Evolutionary conservation across 2,113 vertebrate genomes (phyloP), one percentile per base, ranked within the genome.

Genomic region (Benitochromis conjunctus): DNA sequence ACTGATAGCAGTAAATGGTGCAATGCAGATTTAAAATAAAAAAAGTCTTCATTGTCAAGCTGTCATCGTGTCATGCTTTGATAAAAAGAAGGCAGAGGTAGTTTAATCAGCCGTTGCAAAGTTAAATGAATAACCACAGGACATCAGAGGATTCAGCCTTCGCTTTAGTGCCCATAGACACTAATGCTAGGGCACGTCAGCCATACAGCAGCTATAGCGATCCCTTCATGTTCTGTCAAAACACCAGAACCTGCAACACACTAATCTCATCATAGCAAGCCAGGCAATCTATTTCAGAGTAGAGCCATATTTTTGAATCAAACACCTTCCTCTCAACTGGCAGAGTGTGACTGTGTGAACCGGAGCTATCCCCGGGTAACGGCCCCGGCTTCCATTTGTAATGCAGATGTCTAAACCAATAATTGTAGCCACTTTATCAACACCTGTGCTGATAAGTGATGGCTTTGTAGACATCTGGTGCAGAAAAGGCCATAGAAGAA

Each of bases 81-180:
- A 82, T 92, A 82, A 91, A 90, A 88, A 57, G 55, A 85, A 58
- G 19, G 41, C 56, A 88, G 69, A 88, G 90, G 86, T 85, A 80
- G 84, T 92, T 94, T 92, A 94, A 94, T 94, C 91, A 93, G 79
- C 92, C 64, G 26, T 89, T 89, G 74, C 90, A 57, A 84, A 90
- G 83, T 90, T 92, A 89, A 94, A 92, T 92, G 86, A 93, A 93
- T 93, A 93, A 78, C 91, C 79, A 55, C 85, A 89, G 86, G 91
- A 90, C 90, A 89, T 87, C 83, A 57, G 86, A 90, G 81, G 88
- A 83, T 54, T 90, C 81, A 51, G 62, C 51, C 82, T 83, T 82
- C 29, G 12, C 76, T 54, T 88, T 76, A 36, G 77, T 84, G 88
- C 89, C 56, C 51, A 31, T 31, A 69, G 74, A 91, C 55, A 12